Percentiles rank a stretch among this genome's conserved stretches.
Conservation (phyloP, 2,113 vertebrate species). For the Pangasianodon hypophthalmus region DNA sequence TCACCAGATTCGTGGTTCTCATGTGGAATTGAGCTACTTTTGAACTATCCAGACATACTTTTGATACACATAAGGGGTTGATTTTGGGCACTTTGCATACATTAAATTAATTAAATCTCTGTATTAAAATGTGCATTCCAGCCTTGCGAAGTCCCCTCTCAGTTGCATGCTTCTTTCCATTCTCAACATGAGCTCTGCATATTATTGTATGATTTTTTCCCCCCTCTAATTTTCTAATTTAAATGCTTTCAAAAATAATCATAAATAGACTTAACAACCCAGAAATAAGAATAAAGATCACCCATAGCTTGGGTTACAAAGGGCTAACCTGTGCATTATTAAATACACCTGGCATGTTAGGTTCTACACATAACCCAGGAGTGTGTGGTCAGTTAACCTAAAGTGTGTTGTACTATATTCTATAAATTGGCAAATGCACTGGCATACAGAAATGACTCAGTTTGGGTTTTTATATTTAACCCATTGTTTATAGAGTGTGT, state of each 20-base stretch:
- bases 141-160: background rate
- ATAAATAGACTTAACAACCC: background rate
- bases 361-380: background rate
- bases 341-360: background rate
- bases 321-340: background rate
- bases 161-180: background rate
- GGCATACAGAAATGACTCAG: background rate
- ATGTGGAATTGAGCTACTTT: background rate
- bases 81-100: background rate
- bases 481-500: background rate
- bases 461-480: background rate
- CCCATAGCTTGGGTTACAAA: background rate
- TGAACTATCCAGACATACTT: background rate
- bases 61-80: background rate
- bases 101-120: background rate
- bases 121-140: background rate
- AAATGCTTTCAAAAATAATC: background rate
- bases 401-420: background rate
- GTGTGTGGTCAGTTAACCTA: background rate
- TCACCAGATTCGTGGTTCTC: background rate
- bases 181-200: background rate
- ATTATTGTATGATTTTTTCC: background rate
- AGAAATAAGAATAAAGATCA: background rate
- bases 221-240: background rate
- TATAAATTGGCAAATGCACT: background rate